Conservation (phyloP, 2,888 invertebrate species). For the Gortyna flavago region DNA sequence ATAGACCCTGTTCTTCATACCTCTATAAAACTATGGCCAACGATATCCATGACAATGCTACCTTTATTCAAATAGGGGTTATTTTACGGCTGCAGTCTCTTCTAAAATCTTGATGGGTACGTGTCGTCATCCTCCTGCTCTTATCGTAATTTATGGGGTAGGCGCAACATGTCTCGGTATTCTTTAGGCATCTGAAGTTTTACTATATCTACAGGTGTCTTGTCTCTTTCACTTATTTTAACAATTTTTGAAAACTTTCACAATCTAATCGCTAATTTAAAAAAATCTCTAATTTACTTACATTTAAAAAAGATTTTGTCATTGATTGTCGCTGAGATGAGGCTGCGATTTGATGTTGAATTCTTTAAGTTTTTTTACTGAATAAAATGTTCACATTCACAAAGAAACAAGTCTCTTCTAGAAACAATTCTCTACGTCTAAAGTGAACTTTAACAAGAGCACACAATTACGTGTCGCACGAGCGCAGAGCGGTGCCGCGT, state of each 20-base stretch:
- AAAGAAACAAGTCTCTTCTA: constrained; percentile 39
- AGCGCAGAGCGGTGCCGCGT: constrained; percentile 59
- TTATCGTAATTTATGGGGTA: too few relatives aligned
- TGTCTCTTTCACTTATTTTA: neutral
- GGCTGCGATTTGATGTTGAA: neutral
- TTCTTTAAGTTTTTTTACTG: neutral
- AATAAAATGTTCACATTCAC: neutral
- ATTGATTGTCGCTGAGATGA: neutral
- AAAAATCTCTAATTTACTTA: too few relatives aligned
- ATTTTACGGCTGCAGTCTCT: neutral
- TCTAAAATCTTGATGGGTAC: neutral
- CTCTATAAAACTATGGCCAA: neutral
- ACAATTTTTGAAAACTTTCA: too few relatives aligned
- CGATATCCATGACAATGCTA: neutral
- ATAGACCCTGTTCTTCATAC: neutral
- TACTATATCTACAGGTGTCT: too few relatives aligned
- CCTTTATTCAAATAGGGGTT: neutral
- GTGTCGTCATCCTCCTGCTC: neutral
- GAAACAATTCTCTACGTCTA: constrained; percentile 36
- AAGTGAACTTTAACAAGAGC: constrained; percentile 70
- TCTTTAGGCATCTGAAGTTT: too few relatives aligned
- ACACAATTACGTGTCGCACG: constrained; percentile 75
- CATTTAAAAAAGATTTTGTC: neutral
- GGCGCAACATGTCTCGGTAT: too few relatives aligned
- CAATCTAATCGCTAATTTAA: too few relatives aligned